Evolutionary conservation across 1,140 invertebrate genomes (phyloP).

Genomic region (Leptinotarsa defecta): DNA sequence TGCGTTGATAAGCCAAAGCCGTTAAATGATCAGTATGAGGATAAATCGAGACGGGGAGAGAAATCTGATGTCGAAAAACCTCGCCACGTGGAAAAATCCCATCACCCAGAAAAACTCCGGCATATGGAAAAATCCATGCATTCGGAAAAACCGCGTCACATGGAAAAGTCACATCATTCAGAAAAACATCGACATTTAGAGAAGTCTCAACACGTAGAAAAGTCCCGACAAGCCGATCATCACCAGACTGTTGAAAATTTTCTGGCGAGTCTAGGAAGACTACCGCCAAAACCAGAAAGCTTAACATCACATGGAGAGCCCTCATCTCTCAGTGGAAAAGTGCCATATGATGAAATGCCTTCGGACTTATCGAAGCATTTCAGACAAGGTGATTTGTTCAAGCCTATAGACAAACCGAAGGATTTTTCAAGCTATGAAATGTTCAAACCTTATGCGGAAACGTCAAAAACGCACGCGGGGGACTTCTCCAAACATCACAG

Average conservation of each 20-base stretch:
- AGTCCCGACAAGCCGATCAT: background rate
- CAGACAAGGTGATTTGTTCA: background rate
- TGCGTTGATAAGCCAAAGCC: too few species aligned
- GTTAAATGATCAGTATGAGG: too few species aligned
- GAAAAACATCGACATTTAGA: background rate
- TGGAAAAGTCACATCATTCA: background rate
- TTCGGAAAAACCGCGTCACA: background rate
- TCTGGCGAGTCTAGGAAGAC: too few species aligned
- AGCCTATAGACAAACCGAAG: constrained; percentile 14
- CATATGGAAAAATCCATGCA: background rate
- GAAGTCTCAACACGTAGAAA: background rate
- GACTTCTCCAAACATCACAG: background rate
- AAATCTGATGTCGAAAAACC: background rate
- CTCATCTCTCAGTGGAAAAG: background rate
- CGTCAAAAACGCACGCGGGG: background rate
- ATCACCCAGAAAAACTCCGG: too few species aligned
- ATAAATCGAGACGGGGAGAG: too few species aligned
- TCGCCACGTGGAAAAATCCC: background rate
- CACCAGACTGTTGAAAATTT: too few species aligned
- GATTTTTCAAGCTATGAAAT: constrained; percentile 18
- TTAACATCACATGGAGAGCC: background rate
- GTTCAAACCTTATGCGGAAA: constrained; percentile 21
- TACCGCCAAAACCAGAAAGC: background rate
- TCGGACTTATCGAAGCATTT: background rate
- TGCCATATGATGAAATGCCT: constrained; percentile 1